Evolutionary conservation across 2,888 invertebrate genomes (phyloP).

Genomic region (Drosophila robusta): DNA sequence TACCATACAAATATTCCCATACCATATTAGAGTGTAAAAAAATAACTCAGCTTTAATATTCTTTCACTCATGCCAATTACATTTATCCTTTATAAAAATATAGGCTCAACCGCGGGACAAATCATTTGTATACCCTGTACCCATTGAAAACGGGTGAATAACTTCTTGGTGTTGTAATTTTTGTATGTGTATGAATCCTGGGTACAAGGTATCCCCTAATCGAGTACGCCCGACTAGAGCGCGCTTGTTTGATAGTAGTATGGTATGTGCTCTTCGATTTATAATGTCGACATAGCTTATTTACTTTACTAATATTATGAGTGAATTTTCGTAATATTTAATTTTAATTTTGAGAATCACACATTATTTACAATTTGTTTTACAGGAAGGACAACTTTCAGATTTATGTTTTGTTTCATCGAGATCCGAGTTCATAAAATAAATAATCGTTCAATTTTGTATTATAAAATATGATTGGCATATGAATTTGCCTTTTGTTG

Average conservation of each 20-base stretch:
- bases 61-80: slow-evolving; percentile 69
- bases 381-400: slow-evolving; percentile 37
- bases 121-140: slow-evolving; percentile 13
- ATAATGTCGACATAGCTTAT: slow-evolving; percentile 29
- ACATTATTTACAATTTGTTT: slow-evolving; percentile 47
- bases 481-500: slow-evolving; percentile 23
- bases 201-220: not conserved
- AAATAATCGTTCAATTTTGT: slow-evolving; percentile 63
- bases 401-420: slow-evolving; percentile 45
- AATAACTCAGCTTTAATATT: slow-evolving; percentile 63
- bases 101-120: slow-evolving; percentile 54
- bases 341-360: slow-evolving; percentile 51
- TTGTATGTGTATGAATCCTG: not conserved
- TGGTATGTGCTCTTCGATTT: slow-evolving; percentile 3
- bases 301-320: slow-evolving; percentile 1
- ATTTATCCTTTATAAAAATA: slow-evolving; percentile 55
- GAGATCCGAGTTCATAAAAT: slow-evolving; percentile 34
- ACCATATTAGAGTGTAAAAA: slow-evolving; percentile 64
- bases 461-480: slow-evolving; percentile 42
- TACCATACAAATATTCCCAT: slow-evolving; percentile 67
- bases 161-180: no score
- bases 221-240: no score
- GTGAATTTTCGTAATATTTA: slow-evolving; percentile 7
- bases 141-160: not conserved
- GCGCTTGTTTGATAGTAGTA: not conserved